phyloP scores from a whole-genome alignment of 2,797 vertebrate species.

The Catamblyrhynchus diadema region DNA sequence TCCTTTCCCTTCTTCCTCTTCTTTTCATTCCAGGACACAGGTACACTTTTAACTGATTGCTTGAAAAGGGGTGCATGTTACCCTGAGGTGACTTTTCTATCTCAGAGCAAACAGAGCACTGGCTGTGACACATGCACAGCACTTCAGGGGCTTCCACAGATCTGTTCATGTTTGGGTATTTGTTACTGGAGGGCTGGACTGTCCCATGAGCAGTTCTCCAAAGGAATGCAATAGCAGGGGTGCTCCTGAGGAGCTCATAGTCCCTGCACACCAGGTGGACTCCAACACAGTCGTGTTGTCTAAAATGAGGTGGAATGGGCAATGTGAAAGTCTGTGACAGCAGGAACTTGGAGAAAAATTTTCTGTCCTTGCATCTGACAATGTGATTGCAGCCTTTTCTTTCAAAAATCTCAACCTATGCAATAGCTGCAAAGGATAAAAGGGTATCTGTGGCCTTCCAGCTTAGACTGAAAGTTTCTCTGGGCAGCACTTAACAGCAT shows the following conservation, averaged over 20 bases:
- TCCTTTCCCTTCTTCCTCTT: background rate
- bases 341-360: background rate
- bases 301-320: background rate
- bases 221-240: background rate
- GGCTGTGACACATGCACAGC: accelerated
- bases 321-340: background rate
- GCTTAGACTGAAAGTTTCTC: background rate
- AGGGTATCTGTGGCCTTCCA: background rate
- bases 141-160: background rate
- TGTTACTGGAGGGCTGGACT: background rate
- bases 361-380: background rate
- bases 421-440: background rate
- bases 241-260: background rate
- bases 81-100: background rate
- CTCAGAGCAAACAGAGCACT: background rate
- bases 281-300: background rate
- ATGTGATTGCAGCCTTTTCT: background rate
- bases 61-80: background rate
- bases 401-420: background rate
- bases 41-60: background rate
- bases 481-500: background rate
- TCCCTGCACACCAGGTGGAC: background rate
- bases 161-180: background rate
- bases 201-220: background rate
- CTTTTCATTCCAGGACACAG: background rate